Evolutionary conservation across 1,140 invertebrate species (phyloP).

Genomic region (Agraylea sexmaculata): DNA sequence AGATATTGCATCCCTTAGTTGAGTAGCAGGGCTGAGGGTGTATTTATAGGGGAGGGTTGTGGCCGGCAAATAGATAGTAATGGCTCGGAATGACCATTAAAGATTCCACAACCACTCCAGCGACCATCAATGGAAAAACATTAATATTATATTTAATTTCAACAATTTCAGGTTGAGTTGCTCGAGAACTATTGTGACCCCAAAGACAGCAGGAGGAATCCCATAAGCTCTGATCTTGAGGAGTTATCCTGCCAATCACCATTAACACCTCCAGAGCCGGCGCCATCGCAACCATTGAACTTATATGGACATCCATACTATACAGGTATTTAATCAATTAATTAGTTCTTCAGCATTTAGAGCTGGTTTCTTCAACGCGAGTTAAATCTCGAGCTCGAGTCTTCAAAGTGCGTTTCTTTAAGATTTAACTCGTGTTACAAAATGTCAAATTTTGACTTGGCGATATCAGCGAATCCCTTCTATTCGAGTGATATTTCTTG

Average conservation of each 20-base stretch:
- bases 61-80: conserved; percentile 1
- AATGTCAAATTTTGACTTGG: neutral
- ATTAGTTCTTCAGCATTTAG: neutral
- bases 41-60: neutral
- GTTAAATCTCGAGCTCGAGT: neutral
- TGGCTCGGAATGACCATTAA: conserved; percentile 1
- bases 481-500: too few species aligned
- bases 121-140: neutral
- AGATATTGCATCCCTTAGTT: neutral
- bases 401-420: neutral
- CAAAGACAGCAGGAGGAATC: conserved; percentile 35
- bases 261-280: conserved; percentile 18
- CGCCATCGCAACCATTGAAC: conserved; percentile 20
- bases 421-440: neutral
- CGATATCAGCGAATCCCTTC: neutral
- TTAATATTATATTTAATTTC: neutral
- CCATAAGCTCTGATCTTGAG: conserved; percentile 29
- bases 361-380: neutral
- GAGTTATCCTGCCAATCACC: conserved; percentile 17
- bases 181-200: conserved; percentile 48
- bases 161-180: conserved; percentile 41
- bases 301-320: conserved; percentile 48
- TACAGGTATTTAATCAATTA: conserved; percentile 29
- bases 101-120: conserved; percentile 1
- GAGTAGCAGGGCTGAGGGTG: neutral